Evolutionary conservation across 2,113 vertebrate species (phyloP), one percentile per base, ranked within the genome.

Genomic region (Parus major): DNA sequence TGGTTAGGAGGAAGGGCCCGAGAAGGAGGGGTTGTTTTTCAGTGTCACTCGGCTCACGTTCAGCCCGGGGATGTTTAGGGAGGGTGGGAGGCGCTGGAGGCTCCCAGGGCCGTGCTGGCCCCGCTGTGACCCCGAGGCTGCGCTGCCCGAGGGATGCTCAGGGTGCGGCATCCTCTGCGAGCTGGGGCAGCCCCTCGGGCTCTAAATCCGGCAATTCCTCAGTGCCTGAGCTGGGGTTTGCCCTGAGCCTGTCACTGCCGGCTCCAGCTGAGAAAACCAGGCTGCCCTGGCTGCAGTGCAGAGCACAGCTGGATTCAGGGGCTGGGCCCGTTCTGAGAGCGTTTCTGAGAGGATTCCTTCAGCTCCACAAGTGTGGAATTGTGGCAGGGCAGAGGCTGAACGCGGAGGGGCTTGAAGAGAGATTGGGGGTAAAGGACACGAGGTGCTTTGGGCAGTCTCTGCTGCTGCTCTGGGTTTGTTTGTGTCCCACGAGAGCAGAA

Each of bases 211-310:
- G 16, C 15, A 1, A 0, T 7, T 72, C 41, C 44, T 11, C 52
- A 17, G 9, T 3, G 3, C 1, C 7, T 7, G 31, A 20, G 21
- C 5, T 2, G 4, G 4, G 25, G 18, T 8, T 41, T 56, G 44
- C 1, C 0, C 52, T 63, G 63, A 1, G 10, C 16, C 29, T 46
- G 21, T 6, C 64, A 0, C 41, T 66, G 56, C 35, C 16, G 0
- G 8, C 8, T 15, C 39, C 60, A 46, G 39, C 31, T 59, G 10
- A 36, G 46, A 4, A 84, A 65, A 21, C 9, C 59, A 17, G 42
- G n/a, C 35, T 90, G 49, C 19, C 42, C 28, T 20, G 8, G 17
- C 35, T 63, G 66, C n/a, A 29, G 46, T 83, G 44, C 28, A 65
- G 20, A 23, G 21, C n/a, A 47, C 42, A 3, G 9, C 15, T 79